Conservation (phyloP, 2,888 invertebrate species). For the Polia nebulosa region DNA sequence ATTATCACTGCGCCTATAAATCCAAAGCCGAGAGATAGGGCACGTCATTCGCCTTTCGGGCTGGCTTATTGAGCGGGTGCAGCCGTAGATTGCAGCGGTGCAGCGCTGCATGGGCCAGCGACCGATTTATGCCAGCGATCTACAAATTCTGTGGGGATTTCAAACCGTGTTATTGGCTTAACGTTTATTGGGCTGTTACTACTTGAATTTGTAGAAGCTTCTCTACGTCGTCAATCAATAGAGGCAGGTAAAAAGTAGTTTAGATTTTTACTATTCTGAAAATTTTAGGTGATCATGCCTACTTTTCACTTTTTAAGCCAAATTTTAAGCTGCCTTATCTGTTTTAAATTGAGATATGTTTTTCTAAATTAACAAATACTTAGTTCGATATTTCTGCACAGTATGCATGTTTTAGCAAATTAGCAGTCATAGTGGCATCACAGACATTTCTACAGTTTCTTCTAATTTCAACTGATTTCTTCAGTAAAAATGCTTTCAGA, state of each 20-base stretch:
- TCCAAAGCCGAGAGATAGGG: slow-evolving; percentile 65
- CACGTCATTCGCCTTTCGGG: slow-evolving; percentile 67
- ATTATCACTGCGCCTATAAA: slow-evolving; percentile 62
- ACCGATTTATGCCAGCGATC: slow-evolving; percentile 62
- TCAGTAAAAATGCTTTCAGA: neutral
- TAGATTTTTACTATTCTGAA: neutral
- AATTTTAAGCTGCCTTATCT: no score
- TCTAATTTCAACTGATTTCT: no score
- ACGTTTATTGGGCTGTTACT: slow-evolving; percentile 51
- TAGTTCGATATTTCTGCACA: no score
- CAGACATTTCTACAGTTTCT: no score
- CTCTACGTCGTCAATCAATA: slow-evolving; percentile 10
- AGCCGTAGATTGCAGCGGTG: slow-evolving; percentile 57
- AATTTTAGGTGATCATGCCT: neutral
- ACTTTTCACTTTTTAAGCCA: no score
- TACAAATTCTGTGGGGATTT: slow-evolving; percentile 65
- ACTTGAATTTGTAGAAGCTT: slow-evolving; percentile 38
- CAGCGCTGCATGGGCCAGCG: slow-evolving; percentile 53
- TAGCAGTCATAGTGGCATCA: no score
- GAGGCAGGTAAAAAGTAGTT: neutral
- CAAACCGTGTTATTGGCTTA: slow-evolving; percentile 56
- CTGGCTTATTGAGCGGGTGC: slow-evolving; percentile 67
- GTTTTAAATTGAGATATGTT: no score
- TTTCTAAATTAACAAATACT: no score
- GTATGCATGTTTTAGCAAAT: no score